Base-by-base conservation (phyloP, 2,113 vertebrate genomes). In the Platysteira castanea region DNA sequence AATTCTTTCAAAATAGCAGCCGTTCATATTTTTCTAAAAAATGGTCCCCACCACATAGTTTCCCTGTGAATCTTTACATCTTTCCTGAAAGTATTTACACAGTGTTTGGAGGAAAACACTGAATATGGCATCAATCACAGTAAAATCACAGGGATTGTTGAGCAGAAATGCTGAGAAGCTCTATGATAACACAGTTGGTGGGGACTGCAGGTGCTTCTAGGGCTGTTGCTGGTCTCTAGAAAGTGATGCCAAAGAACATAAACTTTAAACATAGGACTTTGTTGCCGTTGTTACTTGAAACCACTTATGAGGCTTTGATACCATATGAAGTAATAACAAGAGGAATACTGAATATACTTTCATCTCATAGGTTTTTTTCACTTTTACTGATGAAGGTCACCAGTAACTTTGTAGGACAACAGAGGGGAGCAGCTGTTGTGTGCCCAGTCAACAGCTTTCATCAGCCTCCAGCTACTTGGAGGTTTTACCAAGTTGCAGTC, bases 181-280 rank as follows among this genome's bases (percentile, higher is more conserved):
- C 35, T 35, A 9, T 64, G 52, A n/a, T 16, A 63, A 54, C 78
- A 49, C 0, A 0, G 14, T 14, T 31, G 15, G 7, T 64, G 52
- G 7, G 21, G 28, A 31, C n/a, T 50, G 42, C 19, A 59, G 46
- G 6, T 54, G 9, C 16, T 35, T n/a, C 30, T 67, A 13, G 31
- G n/a, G 15, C 27, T 94, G 42, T 30, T 77, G 28, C 26, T 85
- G 35, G 33, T 92, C 17, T 71, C 39, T 70, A 84, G 76, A 63
- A 77, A 86, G 47, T 14, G 0, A 28, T 46, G 11, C 26, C 26
- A 57, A 47, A 79, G 18, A 63, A 57, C 5, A 49, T 50, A 44
- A 41, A 15, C n/a, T 68, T 42, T 44, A 84, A 74, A 27, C 0
- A 1, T 1, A 47, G 11, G 20, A 9, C 68, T 89, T 56, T 65